Evolutionary conservation across 2,797 vertebrate species (phyloP).

Genomic region (Muraenolepis orangiensis): DNA sequence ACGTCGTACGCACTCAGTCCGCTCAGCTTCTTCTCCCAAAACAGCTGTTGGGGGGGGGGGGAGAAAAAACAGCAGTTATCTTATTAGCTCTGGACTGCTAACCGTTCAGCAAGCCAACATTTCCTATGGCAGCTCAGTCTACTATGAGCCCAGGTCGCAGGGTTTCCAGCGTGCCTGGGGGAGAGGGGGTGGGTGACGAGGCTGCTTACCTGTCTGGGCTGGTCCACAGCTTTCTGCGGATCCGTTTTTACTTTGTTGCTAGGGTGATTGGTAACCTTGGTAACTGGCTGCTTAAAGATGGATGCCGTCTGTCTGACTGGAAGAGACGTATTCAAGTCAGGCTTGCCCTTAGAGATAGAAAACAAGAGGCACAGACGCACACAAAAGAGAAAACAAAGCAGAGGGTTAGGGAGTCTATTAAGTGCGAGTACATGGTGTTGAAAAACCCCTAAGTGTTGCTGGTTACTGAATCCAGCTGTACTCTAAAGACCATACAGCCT

Average conservation of each 20-base stretch:
- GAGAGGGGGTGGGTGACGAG: background rate
- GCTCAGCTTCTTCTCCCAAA: constrained; percentile 98
- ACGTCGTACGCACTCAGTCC: constrained; percentile 97
- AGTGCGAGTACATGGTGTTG: background rate
- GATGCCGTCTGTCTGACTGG: constrained; percentile 96
- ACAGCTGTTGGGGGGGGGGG: constrained; percentile 74
- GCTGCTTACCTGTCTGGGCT: constrained; percentile 87
- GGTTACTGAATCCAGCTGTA: background rate
- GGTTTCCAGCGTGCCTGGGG: background rate
- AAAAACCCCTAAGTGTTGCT: background rate
- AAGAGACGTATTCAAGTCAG: constrained; percentile 93
- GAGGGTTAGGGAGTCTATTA: background rate
- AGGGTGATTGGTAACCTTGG: constrained; percentile 98
- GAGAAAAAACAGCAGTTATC: background rate
- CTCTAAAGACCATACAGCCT: background rate
- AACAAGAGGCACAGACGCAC: background rate
- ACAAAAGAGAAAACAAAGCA: background rate
- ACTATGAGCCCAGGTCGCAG: background rate
- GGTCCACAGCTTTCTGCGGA: constrained; percentile 96
- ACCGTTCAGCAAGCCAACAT: background rate
- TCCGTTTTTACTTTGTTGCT: constrained; percentile 99
- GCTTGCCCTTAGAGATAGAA: constrained; percentile 81
- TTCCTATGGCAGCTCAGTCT: background rate
- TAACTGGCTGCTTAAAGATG: constrained; percentile 98
- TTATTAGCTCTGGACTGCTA: background rate